Percentiles rank a stretch among this genome's conserved stretches.
Evolutionary conservation across 1,140 invertebrate species (phyloP).

Genomic region (Temnothorax nylanderi): DNA sequence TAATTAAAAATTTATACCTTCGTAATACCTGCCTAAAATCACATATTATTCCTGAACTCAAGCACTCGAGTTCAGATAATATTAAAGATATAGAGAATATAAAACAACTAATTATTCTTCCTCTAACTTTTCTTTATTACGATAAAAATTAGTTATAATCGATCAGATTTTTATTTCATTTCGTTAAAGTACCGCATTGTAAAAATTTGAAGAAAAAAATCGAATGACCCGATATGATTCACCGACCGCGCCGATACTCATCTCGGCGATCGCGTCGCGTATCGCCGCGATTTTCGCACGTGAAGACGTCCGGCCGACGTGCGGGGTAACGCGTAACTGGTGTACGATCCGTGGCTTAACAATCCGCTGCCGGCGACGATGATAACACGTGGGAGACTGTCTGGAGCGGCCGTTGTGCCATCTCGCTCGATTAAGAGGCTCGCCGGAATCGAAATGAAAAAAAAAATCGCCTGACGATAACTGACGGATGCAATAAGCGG

Average conservation of each 20-base stretch:
- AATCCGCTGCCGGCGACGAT: constrained; percentile 2
- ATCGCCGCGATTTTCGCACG: constrained; percentile 5
- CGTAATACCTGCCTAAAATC: neutral
- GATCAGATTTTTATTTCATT: neutral
- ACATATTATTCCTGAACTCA: neutral
- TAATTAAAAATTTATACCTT: neutral
- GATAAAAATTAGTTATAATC: neutral
- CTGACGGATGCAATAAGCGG: neutral
- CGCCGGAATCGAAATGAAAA: neutral
- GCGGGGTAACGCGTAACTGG: constrained; percentile 35
- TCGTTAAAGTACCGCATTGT: neutral
- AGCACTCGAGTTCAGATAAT: neutral
- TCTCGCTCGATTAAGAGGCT: neutral
- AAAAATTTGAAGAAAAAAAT: neutral
- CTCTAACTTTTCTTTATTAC: neutral
- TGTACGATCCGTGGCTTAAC: constrained; percentile 37
- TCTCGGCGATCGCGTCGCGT: neutral
- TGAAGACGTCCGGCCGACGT: constrained; percentile 40
- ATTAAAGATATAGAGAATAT: neutral
- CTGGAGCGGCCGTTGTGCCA: neutral
- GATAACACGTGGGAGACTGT: constrained; percentile 62
- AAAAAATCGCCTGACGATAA: constrained; percentile 25
- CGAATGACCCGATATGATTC: neutral
- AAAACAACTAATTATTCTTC: neutral
- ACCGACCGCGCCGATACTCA: neutral